These are phyloP conservation scores for Propithecus coquereli DNA, from an alignment of 2,113 vertebrate species.

Conservation along the genomic window DNA sequence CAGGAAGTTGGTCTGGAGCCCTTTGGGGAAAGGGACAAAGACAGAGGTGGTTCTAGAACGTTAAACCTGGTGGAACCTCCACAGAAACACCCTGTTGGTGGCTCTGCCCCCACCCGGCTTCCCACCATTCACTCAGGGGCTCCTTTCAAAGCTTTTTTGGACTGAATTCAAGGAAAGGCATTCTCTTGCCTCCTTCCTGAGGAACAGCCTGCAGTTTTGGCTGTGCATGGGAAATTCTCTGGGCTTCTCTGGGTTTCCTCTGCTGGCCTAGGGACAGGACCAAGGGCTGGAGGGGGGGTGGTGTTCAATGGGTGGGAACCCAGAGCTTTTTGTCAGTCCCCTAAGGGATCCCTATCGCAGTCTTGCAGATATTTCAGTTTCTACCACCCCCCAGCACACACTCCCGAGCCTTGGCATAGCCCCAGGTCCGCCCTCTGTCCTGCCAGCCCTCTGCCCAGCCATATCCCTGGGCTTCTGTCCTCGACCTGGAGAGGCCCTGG, in stretches of 20 bases:
- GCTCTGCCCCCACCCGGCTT: not conserved
- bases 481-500: not conserved
- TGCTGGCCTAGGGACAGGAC: slow-evolving; percentile 18
- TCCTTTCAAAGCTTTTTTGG: slow-evolving; percentile 24
- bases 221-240: slow-evolving; percentile 23
- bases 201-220: slow-evolving; percentile 38
- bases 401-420: slow-evolving; percentile 17
- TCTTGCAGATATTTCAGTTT: not conserved
- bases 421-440: slow-evolving; percentile 44
- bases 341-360: not conserved
- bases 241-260: slow-evolving; percentile 41
- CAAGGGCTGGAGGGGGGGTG: not conserved
- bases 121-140: not conserved
- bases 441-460: slow-evolving; percentile 28
- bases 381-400: not conserved
- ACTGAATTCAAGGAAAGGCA: slow-evolving; percentile 43
- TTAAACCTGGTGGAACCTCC: not conserved
- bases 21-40: slow-evolving; percentile 18
- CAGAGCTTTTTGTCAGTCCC: slow-evolving; percentile 10
- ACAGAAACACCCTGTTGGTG: not conserved
- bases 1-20: not conserved
- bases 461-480: slow-evolving; percentile 13
- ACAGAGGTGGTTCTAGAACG: not conserved
- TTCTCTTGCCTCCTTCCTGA: slow-evolving; percentile 32
- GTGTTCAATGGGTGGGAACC: not conserved